phyloP scores from a whole-genome alignment of 1,140 invertebrate genomes.

The Frieseomelitta varia region DNA sequence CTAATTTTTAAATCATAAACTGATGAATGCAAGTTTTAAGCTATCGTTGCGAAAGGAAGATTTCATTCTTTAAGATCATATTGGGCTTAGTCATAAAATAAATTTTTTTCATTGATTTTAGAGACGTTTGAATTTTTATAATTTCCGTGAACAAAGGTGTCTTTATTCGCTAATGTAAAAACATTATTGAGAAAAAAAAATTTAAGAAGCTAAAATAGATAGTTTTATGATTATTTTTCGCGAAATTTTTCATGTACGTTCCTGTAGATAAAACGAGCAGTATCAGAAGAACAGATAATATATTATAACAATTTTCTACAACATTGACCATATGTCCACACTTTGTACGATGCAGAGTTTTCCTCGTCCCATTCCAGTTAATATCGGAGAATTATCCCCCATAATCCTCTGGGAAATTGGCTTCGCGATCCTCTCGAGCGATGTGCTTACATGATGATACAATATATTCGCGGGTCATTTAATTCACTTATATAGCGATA shows the following conservation, averaged over 20 bases:
- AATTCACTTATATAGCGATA: conserved; percentile 1
- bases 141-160: too few relatives aligned
- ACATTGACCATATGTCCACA: neutral
- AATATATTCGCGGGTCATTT: neutral
- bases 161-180: too few relatives aligned
- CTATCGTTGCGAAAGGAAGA: too few relatives aligned
- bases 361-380: neutral
- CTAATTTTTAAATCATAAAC: too few relatives aligned
- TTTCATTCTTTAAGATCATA: too few relatives aligned
- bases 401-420: neutral
- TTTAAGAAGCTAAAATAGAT: too few relatives aligned
- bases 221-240: too few relatives aligned
- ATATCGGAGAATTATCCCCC: neutral
- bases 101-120: too few relatives aligned
- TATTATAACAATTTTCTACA: neutral
- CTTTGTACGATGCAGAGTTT: neutral
- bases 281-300: neutral
- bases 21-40: too few relatives aligned
- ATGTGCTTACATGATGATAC: neutral
- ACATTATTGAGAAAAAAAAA: too few relatives aligned
- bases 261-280: neutral
- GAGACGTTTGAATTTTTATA: too few relatives aligned
- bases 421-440: neutral
- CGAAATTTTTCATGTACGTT: neutral
- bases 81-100: too few relatives aligned